Base-by-base conservation (phyloP, 2,797 vertebrate species). In the Merluccius polli region DNA sequence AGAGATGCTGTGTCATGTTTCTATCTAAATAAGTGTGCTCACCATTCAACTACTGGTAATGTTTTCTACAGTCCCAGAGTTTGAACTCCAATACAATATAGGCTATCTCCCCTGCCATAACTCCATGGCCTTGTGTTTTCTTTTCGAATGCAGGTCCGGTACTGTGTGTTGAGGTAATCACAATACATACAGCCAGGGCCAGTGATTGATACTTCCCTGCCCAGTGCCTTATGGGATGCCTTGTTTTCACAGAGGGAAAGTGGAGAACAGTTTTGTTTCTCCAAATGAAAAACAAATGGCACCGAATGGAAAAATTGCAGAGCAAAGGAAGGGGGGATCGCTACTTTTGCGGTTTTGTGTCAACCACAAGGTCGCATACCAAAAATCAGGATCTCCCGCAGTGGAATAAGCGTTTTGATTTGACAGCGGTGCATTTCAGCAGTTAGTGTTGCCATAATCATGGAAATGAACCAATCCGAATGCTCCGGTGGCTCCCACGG, bases 221-320 rank as follows among this genome's bases (percentile, higher is more conserved):
- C 70, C 81, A 81, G 79, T 81, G 82, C 80, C 89, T 91, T 89
- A 81, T 89, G 87, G 87, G 90, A 91, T 84, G 84, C 82, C 78
- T 73, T 90, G 89, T 91, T 92, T 92, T 91, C 77, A 92, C 90
- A 92, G 89, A 73, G 85, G 82, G 85, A 88, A 87, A 87, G 82
- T 84, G 81, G 88, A 86, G 86, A 91, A 85, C 79, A 86, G 80
- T 91, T 92, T 85, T 91, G 86, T 89, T 92, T 84, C 86, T 89
- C 78, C 68, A 87, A 90, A 92, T 90, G 84, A 90, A 92, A 91
- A 90, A 91, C 89, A 92, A 92, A 90, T 90, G 87, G 83, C 80
- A 78, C 77, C 83, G 72, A 76, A 88, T 91, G 91, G 91, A 91
- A 92, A 92, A 89, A 24, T 85, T 89, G 87, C 72, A 75, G 77